Evolutionary conservation across 2,888 invertebrate species (phyloP), one percentile per base, ranked within the genome.

Genomic region (Scaptomyza reducta): DNA sequence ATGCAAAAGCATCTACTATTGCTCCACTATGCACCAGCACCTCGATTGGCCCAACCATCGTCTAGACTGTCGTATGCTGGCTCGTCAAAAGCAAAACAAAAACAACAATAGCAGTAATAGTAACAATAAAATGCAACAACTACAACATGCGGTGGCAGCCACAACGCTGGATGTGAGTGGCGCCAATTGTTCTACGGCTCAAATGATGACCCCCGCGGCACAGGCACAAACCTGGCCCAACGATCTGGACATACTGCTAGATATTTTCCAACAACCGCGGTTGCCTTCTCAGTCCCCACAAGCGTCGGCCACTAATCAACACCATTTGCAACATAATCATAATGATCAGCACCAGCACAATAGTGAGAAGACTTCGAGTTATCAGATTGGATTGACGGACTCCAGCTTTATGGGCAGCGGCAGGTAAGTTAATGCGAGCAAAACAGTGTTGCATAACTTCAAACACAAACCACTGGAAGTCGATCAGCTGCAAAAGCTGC

Each of bases 31-130:
- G 71, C 97, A 97, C 90, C 97, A 97, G 91, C 94, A 94, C 73
- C 92, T 94, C 84, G 95, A 97, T 90, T 97, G 96, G 96, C 94
- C 94, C 89, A 93, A 92, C 76, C 97, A 97, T 89, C 96, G 94
- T 92, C 92, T 91, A 77, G 92, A 93, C 79, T 95, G 95, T 90
- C 91, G 91, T 54, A 92, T 93, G 84, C 88, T 92, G 88, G 90
- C 92, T 25, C 89, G 86, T 16, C 86, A 88, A 25, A 90, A 86
- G 50, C 87, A 38, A 14, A 76, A 70, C 47, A 84, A 85, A 38
- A 77, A 85, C 79, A 86, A 51, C 64, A 87, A 46, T 74, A 78
- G 45, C 59, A 76, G 4, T 40, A 40, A 40, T 16, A 40, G 16
- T 16, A 40, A 27, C 47, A 66, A 57, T 54, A 86, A 86, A 29